A percentile compares a stretch with the other conserved stretches of the same genome.
Conservation (phyloP, 1,140 invertebrate genomes). For the Hycleus cichorii region DNA sequence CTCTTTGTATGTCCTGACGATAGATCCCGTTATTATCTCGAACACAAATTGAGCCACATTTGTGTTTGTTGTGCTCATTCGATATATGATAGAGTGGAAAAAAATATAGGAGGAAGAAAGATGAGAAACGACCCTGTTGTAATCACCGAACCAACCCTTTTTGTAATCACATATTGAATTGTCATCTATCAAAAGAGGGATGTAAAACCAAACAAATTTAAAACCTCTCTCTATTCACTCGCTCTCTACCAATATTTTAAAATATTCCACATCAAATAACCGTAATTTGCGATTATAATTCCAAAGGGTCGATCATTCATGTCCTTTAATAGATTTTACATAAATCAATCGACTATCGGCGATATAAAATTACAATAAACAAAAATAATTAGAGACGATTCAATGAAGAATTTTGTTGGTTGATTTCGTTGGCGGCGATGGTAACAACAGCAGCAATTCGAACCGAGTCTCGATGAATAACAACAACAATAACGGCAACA, state of each 20-base stretch:
- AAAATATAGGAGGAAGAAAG: background rate
- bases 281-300: slow-evolving; percentile 23
- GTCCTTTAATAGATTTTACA: too few relatives aligned
- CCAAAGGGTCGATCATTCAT: slow-evolving; percentile 1
- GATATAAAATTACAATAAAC: too few relatives aligned
- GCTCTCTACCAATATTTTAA: too few relatives aligned
- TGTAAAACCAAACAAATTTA: slow-evolving; percentile 20
- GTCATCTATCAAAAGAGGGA: slow-evolving; percentile 24
- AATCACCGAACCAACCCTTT: slow-evolving; percentile 19
- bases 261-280: slow-evolving; percentile 17
- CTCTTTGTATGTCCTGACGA: slow-evolving; percentile 10
- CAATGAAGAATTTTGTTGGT: background rate
- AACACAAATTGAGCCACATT: background rate
- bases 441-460: too few relatives aligned
- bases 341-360: too few relatives aligned
- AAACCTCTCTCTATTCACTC: slow-evolving; percentile 14
- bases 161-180: slow-evolving; percentile 26
- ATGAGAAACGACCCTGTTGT: slow-evolving; percentile 3
- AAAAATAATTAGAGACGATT: background rate
- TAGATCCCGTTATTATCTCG: background rate
- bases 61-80: background rate
- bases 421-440: too few relatives aligned
- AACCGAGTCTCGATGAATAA: too few relatives aligned
- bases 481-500: too few relatives aligned
- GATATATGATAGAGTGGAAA: slow-evolving; percentile 14